Evolutionary conservation across 1,140 invertebrate species (phyloP).

Genomic region (Drosophila sturtevanti): DNA sequence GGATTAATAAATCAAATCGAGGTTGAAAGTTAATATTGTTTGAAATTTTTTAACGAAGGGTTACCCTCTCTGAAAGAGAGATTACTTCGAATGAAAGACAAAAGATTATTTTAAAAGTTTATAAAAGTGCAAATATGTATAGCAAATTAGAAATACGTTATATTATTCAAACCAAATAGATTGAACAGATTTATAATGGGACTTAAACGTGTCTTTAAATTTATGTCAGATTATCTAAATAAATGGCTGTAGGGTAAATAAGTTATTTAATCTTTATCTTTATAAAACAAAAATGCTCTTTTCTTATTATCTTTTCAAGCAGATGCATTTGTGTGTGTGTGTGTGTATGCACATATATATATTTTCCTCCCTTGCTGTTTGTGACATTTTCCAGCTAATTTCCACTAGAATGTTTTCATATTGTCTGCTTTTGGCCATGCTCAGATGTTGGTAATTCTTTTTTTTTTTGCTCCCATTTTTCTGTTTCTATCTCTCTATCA

Average conservation of each 20-base stretch:
- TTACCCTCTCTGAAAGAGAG: too few species aligned
- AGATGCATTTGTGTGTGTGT: conserved; percentile 19
- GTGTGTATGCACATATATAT: too few species aligned
- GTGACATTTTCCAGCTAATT: conserved; percentile 56
- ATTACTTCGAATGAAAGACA: too few species aligned
- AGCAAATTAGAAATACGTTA: too few species aligned
- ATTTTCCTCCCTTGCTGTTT: conserved; percentile 26
- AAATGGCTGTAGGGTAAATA: too few species aligned
- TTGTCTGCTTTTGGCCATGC: conserved; percentile 27
- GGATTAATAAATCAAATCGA: not conserved
- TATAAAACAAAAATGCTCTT: too few species aligned
- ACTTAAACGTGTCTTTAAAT: too few species aligned
- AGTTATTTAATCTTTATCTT: too few species aligned
- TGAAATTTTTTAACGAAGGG: not conserved
- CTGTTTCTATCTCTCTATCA: not conserved
- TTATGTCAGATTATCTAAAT: too few species aligned
- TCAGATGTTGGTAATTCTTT: conserved; percentile 52
- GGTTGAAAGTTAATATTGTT: not conserved
- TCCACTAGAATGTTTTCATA: conserved; percentile 45
- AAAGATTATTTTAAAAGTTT: too few species aligned
- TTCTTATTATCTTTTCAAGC: not conserved
- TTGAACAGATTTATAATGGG: too few species aligned
- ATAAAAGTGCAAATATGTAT: not conserved
- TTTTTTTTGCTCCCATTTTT: conserved; percentile 8
- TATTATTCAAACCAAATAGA: too few species aligned